Base-by-base conservation (phyloP, 1,140 invertebrate species). In the Saccostrea echinata region DNA sequence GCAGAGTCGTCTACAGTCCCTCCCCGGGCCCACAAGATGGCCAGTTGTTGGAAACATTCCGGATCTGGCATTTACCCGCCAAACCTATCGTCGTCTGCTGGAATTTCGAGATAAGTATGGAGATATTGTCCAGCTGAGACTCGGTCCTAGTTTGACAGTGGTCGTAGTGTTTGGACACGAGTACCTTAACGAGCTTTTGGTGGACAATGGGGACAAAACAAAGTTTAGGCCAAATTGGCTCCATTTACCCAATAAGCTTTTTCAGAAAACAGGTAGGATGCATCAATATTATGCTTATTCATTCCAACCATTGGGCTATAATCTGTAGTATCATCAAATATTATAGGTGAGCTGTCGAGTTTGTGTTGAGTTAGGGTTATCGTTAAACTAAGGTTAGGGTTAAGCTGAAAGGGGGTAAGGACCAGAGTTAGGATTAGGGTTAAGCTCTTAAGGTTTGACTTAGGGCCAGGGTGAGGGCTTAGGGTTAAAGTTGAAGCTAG, bases 21-120 rank as follows among this genome's bases (percentile, higher is more conserved):
- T 82, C 13, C 89, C 89, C 0, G 89, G 89, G 0, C 89, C 89
- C 27, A 61, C 33, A 18, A 8, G 71, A 24, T 90, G 86, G 84
- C 89, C 89, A 0, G 51, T 90, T 18, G 16, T 90, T 0, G 89
- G 89, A 12, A 90, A 90, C 53, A 86, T 90, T 30, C 89, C 89
- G 16, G 52, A 87, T 16, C 21, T 90, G 18, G 86, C 86, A 24
- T 84, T 87, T 6, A 53, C 84, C 12, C 55, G 30, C 21, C 33
- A 51, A 27, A 30, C 88, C 1, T 86, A 88, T 35, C 53, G 71
- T 30, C 27, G 86, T 51, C 51, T 90, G 51, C 33, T 90, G 30
- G 76, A 90, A 81, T 33, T 87, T 8, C 84, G 89, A 33, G 43
- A 86, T 1, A 18, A 86, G 16, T 90, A 90, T 53, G 89, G 89